Evolutionary conservation across 1,140 invertebrate species (phyloP), one percentile per base, ranked within the genome.

Genomic region (Bradysia coprophila): DNA sequence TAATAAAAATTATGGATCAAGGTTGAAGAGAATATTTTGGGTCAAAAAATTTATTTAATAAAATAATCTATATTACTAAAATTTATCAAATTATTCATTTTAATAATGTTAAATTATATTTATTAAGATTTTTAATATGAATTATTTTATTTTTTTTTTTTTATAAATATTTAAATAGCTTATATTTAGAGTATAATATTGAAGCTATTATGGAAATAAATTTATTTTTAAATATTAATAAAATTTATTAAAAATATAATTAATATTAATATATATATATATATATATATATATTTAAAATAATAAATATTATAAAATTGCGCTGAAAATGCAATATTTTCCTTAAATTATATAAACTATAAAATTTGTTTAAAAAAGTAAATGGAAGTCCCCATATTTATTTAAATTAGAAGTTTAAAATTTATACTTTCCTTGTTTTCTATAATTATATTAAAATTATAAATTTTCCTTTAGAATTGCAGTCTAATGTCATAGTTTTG

Each of bases 311-410:
- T 54, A 56, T 63, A 61, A 55, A 63, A 62, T 64, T 67, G 65
- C 63, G 66, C 55, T 71, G 67, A 70, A 71, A 71, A 68, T 65
- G 63, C 67, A 64, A 62, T 50, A 61, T 67, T 64, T 68, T 67
- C 46, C 63, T 56, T 67, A 63, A 65, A 64, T 64, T 71, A 70
- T 68, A 65, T 65, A 60, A 63, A 64, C n/a, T n/a, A n/a, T n/a
- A n/a, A n/a, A n/a, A n/a, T n/a, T n/a, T n/a, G n/a, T n/a, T n/a
- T 47, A 64, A 55, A 65, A 64, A 59, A 52, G 63, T 63, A 59
- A 62, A 62, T 59, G 57, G 58, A 57, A 49, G 62, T 59, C n/a
- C n/a, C n/a, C n/a, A n/a, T n/a, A n/a, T n/a, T n/a, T n/a, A n/a
- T n/a, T 48, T 63, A 65, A 56, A 64, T 63, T 60, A 58, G 63